A percentile compares a stretch with the other conserved stretches of the same genome.
phyloP scores from a whole-genome alignment of 1,140 invertebrate species.

The Battus philenor region DNA sequence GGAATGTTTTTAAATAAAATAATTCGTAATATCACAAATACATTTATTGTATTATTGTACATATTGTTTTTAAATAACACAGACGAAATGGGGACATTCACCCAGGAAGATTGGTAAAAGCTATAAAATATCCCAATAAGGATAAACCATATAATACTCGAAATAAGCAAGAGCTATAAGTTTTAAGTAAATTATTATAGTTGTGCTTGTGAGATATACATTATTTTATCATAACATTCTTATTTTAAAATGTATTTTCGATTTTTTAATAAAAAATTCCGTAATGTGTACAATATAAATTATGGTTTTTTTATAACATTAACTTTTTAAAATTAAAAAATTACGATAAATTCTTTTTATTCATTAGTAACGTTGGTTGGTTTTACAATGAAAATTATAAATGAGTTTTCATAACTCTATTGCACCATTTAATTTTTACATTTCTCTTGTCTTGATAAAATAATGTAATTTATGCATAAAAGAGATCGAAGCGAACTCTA shows the following conservation, averaged over 20 bases:
- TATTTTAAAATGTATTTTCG: neutral
- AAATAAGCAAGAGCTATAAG: constrained; percentile 15
- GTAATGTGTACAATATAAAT: too few relatives aligned
- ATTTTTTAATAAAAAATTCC: too few relatives aligned
- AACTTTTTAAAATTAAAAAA: too few relatives aligned
- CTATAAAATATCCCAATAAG: constrained; percentile 52
- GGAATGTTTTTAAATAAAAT: too few relatives aligned
- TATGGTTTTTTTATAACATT: too few relatives aligned
- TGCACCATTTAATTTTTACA: too few relatives aligned
- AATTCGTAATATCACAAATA: constrained; percentile 62
- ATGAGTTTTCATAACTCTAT: too few relatives aligned
- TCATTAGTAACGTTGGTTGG: too few relatives aligned
- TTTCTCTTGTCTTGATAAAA: constrained; percentile 9
- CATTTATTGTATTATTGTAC: constrained; percentile 71
- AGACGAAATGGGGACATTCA: constrained; percentile 53
- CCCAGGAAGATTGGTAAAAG: constrained; percentile 35
- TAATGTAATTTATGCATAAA: constrained; percentile 6
- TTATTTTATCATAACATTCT: constrained; percentile 11
- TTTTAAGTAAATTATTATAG: constrained; percentile 10
- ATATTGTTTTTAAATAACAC: constrained; percentile 64
- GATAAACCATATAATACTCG: constrained; percentile 34
- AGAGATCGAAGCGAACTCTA: constrained; percentile 13
- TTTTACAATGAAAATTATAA: too few relatives aligned
- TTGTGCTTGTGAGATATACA: constrained; percentile 12
- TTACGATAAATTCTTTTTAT: too few relatives aligned